Evolutionary conservation across 2,113 vertebrate genomes (phyloP).

Genomic region (Lanius ludovicianus): DNA sequence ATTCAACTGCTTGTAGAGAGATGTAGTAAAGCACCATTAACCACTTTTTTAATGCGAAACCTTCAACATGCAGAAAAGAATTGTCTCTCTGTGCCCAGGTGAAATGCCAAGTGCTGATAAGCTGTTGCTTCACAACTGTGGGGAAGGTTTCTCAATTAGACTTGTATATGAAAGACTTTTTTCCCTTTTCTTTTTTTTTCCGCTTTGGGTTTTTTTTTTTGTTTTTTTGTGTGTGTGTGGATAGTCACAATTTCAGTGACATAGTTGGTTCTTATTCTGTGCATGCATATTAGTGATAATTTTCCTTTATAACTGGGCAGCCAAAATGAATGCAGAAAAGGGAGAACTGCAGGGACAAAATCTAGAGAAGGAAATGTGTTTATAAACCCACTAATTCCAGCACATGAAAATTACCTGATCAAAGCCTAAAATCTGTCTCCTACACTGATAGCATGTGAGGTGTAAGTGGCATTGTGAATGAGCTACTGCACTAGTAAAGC

Average conservation of each 20-base stretch:
- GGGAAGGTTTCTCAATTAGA: neutral
- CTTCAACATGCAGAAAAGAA: neutral
- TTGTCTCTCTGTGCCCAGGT: neutral
- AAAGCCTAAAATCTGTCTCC: neutral
- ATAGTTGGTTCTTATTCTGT: neutral
- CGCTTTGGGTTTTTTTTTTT: neutral
- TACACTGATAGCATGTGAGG: neutral
- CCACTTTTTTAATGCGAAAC: neutral
- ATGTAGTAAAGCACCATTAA: neutral
- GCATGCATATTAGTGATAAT: neutral
- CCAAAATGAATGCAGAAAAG: neutral
- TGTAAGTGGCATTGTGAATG: neutral
- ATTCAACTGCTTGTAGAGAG: neutral
- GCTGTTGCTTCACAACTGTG: neutral
- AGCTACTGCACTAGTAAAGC: neutral
- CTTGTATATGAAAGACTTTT: neutral
- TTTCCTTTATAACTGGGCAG: neutral
- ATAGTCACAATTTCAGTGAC: neutral
- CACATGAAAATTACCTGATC: neutral
- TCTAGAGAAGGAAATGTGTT: neutral
- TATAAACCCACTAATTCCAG: neutral
- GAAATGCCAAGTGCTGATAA: neutral
- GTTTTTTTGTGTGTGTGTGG: neutral
- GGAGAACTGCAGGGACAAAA: neutral
- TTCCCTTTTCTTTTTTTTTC: rapidly evolving